Conservation (phyloP, 2,888 invertebrate genomes). For the Lycocerus yunnanus region DNA sequence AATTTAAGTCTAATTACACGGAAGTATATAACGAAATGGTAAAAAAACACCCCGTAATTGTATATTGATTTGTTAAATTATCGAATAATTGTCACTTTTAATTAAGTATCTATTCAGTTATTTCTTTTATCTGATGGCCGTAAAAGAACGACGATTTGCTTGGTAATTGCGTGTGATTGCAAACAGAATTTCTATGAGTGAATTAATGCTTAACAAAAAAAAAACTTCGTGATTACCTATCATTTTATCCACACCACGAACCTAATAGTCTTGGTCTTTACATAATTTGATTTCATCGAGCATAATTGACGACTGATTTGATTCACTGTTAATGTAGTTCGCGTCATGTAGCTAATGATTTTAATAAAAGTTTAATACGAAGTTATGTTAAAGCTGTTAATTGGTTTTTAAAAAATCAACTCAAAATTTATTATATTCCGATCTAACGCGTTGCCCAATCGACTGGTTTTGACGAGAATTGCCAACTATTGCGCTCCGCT, state of each 20-base stretch:
- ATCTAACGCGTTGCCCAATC: background rate
- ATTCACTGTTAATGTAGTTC: background rate
- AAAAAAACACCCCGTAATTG: background rate
- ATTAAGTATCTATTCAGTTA: constrained; percentile 23
- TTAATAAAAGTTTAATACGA: background rate
- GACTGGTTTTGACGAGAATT: background rate
- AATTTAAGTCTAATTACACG: background rate
- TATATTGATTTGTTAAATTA: constrained; percentile 2
- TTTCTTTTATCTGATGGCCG: constrained; percentile 8
- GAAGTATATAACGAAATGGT: background rate
- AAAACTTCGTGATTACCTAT: constrained; percentile 18
- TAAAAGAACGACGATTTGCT: constrained; percentile 18
- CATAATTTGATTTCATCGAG: constrained; percentile 11
- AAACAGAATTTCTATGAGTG: constrained; percentile 12
- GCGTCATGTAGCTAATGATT: background rate
- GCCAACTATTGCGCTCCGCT: background rate
- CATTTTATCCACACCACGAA: constrained; percentile 16
- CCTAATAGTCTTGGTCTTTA: constrained; percentile 13
- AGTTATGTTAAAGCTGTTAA: background rate
- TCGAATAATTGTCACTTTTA: constrained; percentile 22
- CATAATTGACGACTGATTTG: constrained; percentile 1
- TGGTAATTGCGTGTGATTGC: constrained; percentile 21
- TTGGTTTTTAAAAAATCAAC: background rate
- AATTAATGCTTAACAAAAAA: constrained; percentile 19
- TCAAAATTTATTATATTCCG: background rate